These are phyloP conservation scores for Perdix hodgsoniae DNA, from an alignment of 2,797 vertebrate species.

Conservation along the genomic window DNA sequence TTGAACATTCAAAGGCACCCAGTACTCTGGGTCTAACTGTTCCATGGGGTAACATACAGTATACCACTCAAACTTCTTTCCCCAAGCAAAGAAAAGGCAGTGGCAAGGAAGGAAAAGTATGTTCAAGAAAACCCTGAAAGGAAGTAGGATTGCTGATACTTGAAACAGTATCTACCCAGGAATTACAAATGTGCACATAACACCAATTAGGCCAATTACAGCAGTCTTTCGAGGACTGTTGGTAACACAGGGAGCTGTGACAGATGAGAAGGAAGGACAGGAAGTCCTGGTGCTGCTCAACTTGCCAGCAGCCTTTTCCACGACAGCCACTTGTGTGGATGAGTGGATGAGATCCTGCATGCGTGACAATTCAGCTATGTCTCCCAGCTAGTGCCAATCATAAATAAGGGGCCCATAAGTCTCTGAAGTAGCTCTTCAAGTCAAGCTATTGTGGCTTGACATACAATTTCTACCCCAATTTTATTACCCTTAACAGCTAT, in stretches of 20 bases:
- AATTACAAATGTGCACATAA: neutral
- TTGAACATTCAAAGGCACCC: neutral
- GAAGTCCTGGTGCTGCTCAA: neutral
- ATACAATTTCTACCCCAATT: neutral
- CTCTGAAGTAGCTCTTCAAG: neutral
- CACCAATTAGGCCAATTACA: neutral
- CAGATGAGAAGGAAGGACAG: neutral
- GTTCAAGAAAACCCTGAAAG: neutral
- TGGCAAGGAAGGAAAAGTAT: neutral
- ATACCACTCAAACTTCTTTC: neutral
- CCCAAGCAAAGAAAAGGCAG: neutral
- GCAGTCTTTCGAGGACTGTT: neutral
- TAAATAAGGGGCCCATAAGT: neutral
- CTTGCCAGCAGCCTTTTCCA: accelerated
- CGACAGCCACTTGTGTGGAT: neutral
- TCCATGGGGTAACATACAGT: neutral
- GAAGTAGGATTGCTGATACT: neutral
- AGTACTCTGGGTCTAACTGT: neutral
- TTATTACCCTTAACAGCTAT: constrained; percentile 1
- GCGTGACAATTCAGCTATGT: neutral
- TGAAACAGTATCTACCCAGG: neutral
- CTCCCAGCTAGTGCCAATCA: neutral
- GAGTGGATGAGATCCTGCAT: neutral
- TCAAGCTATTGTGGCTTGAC: neutral
- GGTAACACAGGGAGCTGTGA: neutral